Evolutionary conservation across 1,140 invertebrate species (phyloP).

Genomic region (Alviniconcha marisindica): DNA sequence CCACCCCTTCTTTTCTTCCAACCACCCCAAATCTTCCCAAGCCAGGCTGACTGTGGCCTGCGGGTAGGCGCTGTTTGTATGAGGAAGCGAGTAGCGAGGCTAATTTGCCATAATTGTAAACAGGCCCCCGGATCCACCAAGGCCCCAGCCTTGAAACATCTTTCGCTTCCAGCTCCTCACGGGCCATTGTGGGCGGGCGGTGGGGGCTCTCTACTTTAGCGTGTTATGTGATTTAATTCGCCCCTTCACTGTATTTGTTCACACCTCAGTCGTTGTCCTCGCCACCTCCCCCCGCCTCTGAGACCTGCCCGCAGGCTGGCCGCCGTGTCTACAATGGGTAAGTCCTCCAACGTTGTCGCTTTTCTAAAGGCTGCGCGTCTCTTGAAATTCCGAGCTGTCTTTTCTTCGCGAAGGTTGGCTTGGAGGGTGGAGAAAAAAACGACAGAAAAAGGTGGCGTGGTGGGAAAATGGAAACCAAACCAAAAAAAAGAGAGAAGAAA

Average conservation of each 20-base stretch:
- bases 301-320: background rate
- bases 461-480: too few species aligned
- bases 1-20: constrained; percentile 9
- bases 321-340: background rate
- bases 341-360: background rate
- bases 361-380: too few species aligned
- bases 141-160: background rate
- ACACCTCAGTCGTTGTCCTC: constrained; percentile 33
- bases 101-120: constrained; percentile 37
- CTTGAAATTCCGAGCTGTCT: too few species aligned
- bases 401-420: too few species aligned
- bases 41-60: background rate
- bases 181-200: constrained; percentile 7
- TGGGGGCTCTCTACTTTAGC: constrained; percentile 5
- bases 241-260: constrained; percentile 27
- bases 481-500: too few species aligned
- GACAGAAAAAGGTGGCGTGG: too few species aligned
- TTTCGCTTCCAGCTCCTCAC: background rate
- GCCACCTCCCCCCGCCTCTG: background rate
- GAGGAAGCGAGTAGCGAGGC: constrained; percentile 33
- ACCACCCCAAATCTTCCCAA: constrained; percentile 1
- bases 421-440: too few species aligned
- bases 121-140: background rate
- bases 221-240: constrained; percentile 37
- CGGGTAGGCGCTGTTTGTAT: constrained; percentile 37